These are phyloP conservation scores for Trachelus stipa DNA, from an alignment of 2,888 invertebrate species.

Conservation along the genomic window DNA sequence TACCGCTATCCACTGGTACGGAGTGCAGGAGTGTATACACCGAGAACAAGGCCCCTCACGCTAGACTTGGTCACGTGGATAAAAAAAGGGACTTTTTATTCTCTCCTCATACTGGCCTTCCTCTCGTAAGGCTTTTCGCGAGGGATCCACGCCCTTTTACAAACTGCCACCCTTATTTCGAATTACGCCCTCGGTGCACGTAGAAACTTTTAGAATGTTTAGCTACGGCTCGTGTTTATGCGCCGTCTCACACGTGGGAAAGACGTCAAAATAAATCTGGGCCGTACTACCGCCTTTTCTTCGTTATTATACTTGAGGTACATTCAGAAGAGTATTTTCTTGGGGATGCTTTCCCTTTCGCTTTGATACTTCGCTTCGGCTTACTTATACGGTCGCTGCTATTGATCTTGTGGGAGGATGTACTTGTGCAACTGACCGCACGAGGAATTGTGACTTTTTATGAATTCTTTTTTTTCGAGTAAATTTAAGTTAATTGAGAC, in stretches of 20 bases:
- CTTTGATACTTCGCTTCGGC: too few relatives aligned
- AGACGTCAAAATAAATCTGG: not conserved
- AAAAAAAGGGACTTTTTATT: not conserved
- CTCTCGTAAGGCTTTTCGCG: not conserved
- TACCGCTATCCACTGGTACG: not conserved
- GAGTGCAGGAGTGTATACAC: not conserved
- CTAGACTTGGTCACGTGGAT: not conserved
- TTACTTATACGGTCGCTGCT: too few relatives aligned
- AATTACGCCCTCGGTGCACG: not conserved
- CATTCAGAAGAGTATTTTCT: constrained; percentile 21
- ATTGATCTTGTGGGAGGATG: too few relatives aligned
- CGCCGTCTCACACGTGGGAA: constrained; percentile 39
- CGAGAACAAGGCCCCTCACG: not conserved
- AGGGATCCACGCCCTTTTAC: not conserved
- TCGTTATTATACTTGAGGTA: constrained; percentile 19
- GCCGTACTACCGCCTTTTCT: not conserved
- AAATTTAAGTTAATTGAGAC: not conserved
- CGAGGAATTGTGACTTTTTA: not conserved
- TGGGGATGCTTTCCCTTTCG: too few relatives aligned
- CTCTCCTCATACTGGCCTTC: not conserved
- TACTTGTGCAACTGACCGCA: not conserved
- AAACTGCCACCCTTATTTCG: not conserved
- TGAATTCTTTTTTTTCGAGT: not conserved
- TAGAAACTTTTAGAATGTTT: not conserved
- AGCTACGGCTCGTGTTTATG: constrained; percentile 8